Conservation (phyloP, 1,140 invertebrate species). For the Xylocopa sonorina region DNA sequence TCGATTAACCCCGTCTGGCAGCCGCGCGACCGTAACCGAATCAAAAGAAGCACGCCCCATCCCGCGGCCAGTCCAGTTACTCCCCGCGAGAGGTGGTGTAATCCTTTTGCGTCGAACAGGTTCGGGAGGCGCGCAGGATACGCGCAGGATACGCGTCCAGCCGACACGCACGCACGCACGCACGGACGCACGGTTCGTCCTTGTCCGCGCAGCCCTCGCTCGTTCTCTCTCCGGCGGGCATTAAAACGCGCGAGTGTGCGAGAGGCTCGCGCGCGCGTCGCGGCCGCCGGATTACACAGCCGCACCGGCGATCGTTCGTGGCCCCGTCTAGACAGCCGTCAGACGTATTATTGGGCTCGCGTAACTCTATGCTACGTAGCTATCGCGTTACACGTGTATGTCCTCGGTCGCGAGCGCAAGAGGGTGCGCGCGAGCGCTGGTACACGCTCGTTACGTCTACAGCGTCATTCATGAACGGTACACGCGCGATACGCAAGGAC, state of each 20-base stretch:
- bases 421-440: conserved; percentile 15
- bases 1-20: conserved; percentile 26
- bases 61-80: conserved; percentile 32
- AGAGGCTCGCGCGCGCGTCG: no score
- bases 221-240: not conserved
- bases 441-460: conserved; percentile 18
- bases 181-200: no score
- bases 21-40: conserved; percentile 7
- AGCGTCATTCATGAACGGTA: conserved; percentile 31
- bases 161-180: conserved; percentile 20
- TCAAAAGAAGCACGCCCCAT: conserved; percentile 22
- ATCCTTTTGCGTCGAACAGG: conserved; percentile 48
- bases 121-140: conserved; percentile 39
- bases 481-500: no score
- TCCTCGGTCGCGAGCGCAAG: conserved; percentile 7
- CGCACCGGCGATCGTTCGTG: conserved; percentile 61
- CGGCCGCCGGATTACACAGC: conserved; percentile 55
- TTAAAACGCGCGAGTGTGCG: no score
- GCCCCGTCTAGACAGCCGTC: conserved; percentile 78
- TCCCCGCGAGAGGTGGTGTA: conserved; percentile 38
- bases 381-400: conserved; percentile 67
- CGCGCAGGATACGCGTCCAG: conserved; percentile 13
- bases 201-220: not conserved
- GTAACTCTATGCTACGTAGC: conserved; percentile 73
- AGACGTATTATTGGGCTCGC: conserved; percentile 79